Conservation (phyloP, 2,888 invertebrate species). For the Anarsia innoxiella region DNA sequence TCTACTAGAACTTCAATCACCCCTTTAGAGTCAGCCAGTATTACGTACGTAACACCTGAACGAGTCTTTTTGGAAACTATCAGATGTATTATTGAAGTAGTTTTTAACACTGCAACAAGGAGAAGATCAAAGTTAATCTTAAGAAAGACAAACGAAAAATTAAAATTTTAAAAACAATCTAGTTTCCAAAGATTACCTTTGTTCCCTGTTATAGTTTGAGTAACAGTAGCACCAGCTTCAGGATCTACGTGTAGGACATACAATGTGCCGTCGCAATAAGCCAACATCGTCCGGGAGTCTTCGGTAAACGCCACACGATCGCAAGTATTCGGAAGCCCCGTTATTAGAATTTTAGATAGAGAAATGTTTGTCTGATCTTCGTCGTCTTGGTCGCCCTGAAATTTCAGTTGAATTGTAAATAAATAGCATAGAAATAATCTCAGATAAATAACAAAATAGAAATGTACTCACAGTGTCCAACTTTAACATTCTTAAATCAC, state of each 20-base stretch:
- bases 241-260: slow-evolving; percentile 50
- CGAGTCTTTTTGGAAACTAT: slow-evolving; percentile 33
- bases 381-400: slow-evolving; percentile 43
- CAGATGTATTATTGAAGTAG: slow-evolving; percentile 67
- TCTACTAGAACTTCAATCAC: slow-evolving; percentile 79
- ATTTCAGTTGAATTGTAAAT: background rate
- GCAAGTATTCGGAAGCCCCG: slow-evolving; percentile 37
- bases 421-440: background rate
- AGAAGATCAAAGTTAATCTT: too few relatives aligned
- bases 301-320: slow-evolving; percentile 44
- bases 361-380: slow-evolving; percentile 43
- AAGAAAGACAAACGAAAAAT: too few relatives aligned
- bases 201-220: slow-evolving; percentile 42
- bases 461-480: slow-evolving; percentile 73
- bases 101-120: slow-evolving; percentile 68
- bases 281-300: slow-evolving; percentile 43
- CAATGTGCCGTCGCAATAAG: slow-evolving; percentile 34
- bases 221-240: slow-evolving; percentile 46
- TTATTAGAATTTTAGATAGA: slow-evolving; percentile 46
- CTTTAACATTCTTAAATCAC: slow-evolving; percentile 79
- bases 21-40: slow-evolving; percentile 79
- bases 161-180: too few relatives aligned
- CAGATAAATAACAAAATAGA: too few relatives aligned
- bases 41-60: slow-evolving; percentile 65
- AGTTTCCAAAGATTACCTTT: slow-evolving; percentile 44